phyloP scores from a whole-genome alignment of 2,888 invertebrate genomes.

The Lissonota sp. region DNA sequence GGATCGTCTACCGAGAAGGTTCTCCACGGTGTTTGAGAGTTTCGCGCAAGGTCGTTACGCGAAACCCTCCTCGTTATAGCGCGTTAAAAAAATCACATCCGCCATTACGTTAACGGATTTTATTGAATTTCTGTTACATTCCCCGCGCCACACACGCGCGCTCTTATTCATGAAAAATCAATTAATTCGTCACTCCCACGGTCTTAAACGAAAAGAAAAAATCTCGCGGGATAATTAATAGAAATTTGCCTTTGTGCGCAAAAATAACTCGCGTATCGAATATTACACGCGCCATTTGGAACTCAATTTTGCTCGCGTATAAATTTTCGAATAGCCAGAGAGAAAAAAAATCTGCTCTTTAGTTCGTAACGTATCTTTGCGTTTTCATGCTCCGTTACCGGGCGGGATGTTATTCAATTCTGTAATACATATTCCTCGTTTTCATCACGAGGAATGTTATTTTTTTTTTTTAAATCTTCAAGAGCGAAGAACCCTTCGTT shows the following conservation, averaged over 20 bases:
- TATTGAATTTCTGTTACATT: conserved; percentile 45
- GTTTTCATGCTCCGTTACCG: conserved; percentile 68
- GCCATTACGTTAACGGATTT: conserved; percentile 61
- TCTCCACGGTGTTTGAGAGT: conserved; percentile 21
- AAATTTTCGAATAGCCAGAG: conserved; percentile 7
- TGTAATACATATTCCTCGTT: conserved; percentile 8
- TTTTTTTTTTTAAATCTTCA: background rate
- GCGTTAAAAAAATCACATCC: background rate
- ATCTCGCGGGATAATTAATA: conserved; percentile 47
- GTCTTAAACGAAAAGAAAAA: conserved; percentile 41
- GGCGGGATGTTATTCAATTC: conserved; percentile 55
- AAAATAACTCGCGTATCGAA: conserved; percentile 8
- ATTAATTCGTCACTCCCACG: conserved; percentile 58
- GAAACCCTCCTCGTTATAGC: background rate
- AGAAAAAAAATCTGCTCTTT: conserved; percentile 58
- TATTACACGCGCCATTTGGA: background rate
- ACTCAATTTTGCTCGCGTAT: conserved; percentile 19
- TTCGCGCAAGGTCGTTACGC: conserved; percentile 62
- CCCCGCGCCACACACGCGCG: background rate
- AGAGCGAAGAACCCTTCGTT: background rate
- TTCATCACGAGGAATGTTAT: background rate
- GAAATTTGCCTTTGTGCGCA: conserved; percentile 31
- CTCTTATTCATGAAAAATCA: conserved; percentile 35
- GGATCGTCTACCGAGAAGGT: conserved; percentile 38
- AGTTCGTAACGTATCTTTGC: conserved; percentile 57